Conservation (phyloP, 2,113 vertebrate genomes). For the Podilymbus podiceps region DNA sequence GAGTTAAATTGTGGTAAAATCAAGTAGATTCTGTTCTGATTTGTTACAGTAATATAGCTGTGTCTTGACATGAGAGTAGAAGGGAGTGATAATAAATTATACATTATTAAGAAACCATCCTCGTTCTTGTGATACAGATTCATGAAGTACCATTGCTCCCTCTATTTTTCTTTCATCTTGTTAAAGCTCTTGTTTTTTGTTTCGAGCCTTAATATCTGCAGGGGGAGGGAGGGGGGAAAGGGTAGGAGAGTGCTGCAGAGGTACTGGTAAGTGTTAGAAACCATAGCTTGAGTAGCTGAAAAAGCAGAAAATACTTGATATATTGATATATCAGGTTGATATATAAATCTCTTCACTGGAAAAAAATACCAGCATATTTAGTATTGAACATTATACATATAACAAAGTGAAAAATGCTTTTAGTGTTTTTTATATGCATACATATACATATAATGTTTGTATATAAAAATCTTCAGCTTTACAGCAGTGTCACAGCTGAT, state of each 20-base stretch:
- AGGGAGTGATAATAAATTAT: neutral
- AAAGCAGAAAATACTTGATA: constrained; percentile 6
- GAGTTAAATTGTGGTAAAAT: neutral
- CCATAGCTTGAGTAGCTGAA: constrained; percentile 42
- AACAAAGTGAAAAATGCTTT: neutral
- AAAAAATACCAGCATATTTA: neutral
- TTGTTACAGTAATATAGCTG: neutral
- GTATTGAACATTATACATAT: neutral
- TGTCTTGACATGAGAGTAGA: neutral
- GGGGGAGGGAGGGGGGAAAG: constrained; percentile 7
- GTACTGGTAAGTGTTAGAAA: constrained; percentile 33
- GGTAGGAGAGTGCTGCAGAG: constrained; percentile 59
- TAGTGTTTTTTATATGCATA: neutral
- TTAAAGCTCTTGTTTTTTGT: constrained; percentile 52
- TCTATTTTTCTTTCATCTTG: constrained; percentile 12
- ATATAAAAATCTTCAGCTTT: neutral
- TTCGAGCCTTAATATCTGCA: constrained; percentile 22
- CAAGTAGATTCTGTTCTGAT: neutral
- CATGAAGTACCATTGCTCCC: neutral
- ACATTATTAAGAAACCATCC: neutral
- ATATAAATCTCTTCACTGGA: neutral
- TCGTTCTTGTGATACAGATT: neutral
- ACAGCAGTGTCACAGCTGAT: neutral
- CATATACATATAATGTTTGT: neutral
- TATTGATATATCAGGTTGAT: neutral